Base-by-base conservation (phyloP, 2,797 vertebrate species). In the Lepilemur ruficaudatus region DNA sequence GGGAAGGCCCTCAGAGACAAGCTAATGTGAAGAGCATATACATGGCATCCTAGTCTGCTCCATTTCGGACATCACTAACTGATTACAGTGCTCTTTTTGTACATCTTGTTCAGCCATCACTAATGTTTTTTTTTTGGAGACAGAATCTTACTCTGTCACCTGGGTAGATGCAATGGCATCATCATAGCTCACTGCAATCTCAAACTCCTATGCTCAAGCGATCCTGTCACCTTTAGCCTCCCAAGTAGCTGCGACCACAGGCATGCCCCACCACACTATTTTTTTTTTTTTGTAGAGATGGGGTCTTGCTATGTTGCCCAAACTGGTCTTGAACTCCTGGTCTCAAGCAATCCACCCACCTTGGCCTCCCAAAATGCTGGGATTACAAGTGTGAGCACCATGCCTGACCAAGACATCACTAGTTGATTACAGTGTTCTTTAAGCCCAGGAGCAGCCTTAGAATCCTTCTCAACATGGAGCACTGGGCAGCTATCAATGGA, bases 31-130 rank as follows among this genome's bases (percentile, higher is more conserved):
- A 46, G 14, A n/a, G n/a, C 38, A 78, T 15, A 76, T 5, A 11
- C 2, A 25, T 1, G 3, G 82, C 5, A 7, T 43, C 28, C 48
- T 32, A 0, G 1, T 2, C 41, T 23, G 23, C 30, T 52, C 57
- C 46, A 7, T 52, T 30, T 88, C 48, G 81, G 80, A 59, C 59
- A 63, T 30, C 12, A 12, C 46, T 22, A 52, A 52, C 30, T 17
- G 41, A 67, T 61, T 4, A 20, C 32, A 22, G 30, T 11, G 32
- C 35, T 52, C 43, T 55, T n/a, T 35, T 15, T 52, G 14, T 11
- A 22, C 20, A 23, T 69, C 7, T 65, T 65, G n/a, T 32, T 32
- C 1, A 63, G 61, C 61, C 61, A 63, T 63, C 32, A 65, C 32
- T 57, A 65, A n/a, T 32, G 32, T 65, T 65, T 65, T 65, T n/a